Conservation (phyloP, 2,113 vertebrate genomes). For the Holacanthus passer region DNA sequence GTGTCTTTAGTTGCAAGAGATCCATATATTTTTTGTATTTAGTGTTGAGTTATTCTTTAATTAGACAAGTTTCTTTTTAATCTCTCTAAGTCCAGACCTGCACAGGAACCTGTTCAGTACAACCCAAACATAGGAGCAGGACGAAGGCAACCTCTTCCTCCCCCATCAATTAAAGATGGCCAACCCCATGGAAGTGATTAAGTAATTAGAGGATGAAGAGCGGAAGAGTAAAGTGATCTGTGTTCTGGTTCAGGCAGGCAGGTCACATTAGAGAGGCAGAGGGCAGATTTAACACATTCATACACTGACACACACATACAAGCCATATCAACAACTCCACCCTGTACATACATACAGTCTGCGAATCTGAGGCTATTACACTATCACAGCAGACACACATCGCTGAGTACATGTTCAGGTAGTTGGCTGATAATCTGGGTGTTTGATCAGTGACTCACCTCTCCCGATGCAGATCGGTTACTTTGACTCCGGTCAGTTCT, state of each 20-base stretch:
- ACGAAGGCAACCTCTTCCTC: constrained; percentile 4
- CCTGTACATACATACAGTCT: not conserved
- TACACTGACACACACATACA: not conserved
- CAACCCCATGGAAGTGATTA: constrained; percentile 28
- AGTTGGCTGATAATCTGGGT: constrained; percentile 5
- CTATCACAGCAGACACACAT: constrained; percentile 13
- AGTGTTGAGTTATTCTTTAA: constrained; percentile 5
- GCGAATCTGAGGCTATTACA: not conserved
- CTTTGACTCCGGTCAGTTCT: constrained; percentile 89
- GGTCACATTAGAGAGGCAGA: constrained; percentile 20
- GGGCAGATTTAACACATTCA: constrained; percentile 4
- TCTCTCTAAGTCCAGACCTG: constrained; percentile 1
- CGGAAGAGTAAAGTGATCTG: constrained; percentile 41
- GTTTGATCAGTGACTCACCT: constrained; percentile 84
- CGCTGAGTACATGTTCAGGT: not conserved
- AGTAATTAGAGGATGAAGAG: constrained; percentile 39
- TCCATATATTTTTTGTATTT: not conserved
- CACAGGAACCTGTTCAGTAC: not conserved
- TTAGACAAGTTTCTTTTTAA: not conserved
- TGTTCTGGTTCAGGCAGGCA: constrained; percentile 31
- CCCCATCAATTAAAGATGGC: constrained; percentile 36
- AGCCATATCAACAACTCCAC: not conserved
- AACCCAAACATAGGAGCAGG: constrained; percentile 12
- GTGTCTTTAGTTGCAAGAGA: constrained; percentile 6
- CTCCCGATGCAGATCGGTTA: constrained; percentile 96